phyloP scores from a whole-genome alignment of 2,888 invertebrate species.

The Erebia palarica region DNA sequence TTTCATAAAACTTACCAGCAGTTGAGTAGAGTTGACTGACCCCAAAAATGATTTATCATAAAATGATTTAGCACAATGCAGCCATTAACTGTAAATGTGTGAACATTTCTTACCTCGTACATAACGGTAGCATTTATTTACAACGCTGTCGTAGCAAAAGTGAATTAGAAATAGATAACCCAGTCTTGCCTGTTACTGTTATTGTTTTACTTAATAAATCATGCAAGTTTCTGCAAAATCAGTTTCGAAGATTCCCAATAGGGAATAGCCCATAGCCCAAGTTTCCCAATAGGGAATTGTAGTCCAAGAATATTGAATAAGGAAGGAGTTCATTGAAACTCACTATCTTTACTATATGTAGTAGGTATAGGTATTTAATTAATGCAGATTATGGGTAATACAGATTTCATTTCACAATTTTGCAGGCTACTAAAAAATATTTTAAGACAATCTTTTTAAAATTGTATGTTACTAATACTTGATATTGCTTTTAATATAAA shows the following conservation, averaged over 20 bases:
- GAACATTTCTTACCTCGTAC: constrained; percentile 14
- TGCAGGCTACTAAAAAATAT: background rate
- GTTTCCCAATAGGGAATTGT: no score
- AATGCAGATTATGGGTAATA: no score
- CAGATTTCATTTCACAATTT: background rate
- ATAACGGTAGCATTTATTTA: background rate
- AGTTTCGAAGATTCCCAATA: no score
- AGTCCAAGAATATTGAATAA: no score
- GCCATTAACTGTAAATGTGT: constrained; percentile 25
- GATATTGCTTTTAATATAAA: background rate
- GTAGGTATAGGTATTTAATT: no score
- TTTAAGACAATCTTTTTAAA: background rate
- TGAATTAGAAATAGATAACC: background rate
- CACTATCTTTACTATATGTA: no score
- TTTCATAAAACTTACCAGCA: background rate
- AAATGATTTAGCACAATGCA: constrained; percentile 26
- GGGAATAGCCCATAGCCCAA: no score
- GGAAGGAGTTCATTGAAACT: background rate
- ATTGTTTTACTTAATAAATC: background rate
- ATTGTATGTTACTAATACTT: no score
- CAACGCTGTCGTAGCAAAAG: constrained; percentile 8
- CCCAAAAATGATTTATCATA: constrained; percentile 16
- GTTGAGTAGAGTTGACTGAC: constrained; percentile 18
- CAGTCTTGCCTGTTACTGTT: no score
- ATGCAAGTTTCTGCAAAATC: background rate